Base-by-base conservation (phyloP, 2,113 vertebrate genomes). In the Colinus virginianus region DNA sequence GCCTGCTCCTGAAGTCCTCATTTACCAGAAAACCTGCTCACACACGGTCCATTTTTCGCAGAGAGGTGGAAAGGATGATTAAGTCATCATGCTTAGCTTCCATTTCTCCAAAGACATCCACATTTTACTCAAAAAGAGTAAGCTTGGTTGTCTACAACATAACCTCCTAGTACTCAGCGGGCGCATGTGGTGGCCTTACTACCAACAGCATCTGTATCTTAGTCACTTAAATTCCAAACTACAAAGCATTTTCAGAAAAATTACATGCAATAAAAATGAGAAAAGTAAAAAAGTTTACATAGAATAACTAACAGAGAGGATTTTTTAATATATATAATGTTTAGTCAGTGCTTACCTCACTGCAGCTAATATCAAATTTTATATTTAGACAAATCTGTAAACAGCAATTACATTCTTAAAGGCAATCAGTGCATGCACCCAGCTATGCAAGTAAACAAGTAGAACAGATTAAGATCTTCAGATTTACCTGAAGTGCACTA, bases 301-400 rank as follows among this genome's bases (percentile, higher is more conserved):
- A n/a, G 42, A 74, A 70, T 63, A 83, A 74, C 32, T 53, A 64
- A 61, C 16, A 89, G 8, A 78, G 2, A 9, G 2, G 23, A 26
- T 40, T 28, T 62, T 40, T 62, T 38, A 25, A 23, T 56, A 49
- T 51, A 13, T 34, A 40, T 58, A 7, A 4, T 46, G 59, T 34
- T 5, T 83, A 74, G 40, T 40, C 40, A 40, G 19, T 51, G 32
- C 55, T 90, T 87, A 83, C 51, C 58, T 88, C 69, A 45, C 74
- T 84, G 58, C 32, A 90, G 51, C 28, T 80, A 81, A 51, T 75
- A 86, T 28, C 66, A 70, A 71, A n/a, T 38, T 90, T 71, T 81
- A 94, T 80, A 78, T 78, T 84, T 75, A 88, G 64, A 14, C 90
- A 86, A 78, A 81, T 11, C 46, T 43, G 22, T 28, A 90, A 92